Conservation (phyloP, 37 sponge, comb jelly and placozoan species). For the Petrosia ficiformis region DNA sequence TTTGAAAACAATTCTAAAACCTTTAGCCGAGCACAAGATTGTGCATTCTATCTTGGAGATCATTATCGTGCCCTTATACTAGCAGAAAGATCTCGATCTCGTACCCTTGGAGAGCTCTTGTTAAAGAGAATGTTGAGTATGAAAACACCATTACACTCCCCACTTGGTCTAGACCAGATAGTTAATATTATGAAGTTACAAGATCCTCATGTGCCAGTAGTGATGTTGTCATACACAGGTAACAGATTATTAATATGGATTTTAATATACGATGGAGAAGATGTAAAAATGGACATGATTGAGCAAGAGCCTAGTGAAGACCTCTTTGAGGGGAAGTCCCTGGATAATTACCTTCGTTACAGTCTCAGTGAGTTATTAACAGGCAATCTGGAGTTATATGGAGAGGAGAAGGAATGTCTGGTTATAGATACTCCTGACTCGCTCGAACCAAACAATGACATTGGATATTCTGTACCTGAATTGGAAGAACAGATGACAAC, state of each 20-base stretch:
- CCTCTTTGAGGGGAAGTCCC: constrained; percentile 52
- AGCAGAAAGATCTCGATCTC: constrained; percentile 61
- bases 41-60: constrained; percentile 31
- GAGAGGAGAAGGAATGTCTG: background rate
- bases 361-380: constrained; percentile 39
- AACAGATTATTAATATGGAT: constrained; percentile 61
- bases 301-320: constrained; percentile 39
- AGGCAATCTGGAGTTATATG: constrained; percentile 1
- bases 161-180: constrained; percentile 25
- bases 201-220: constrained; percentile 20
- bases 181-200: background rate
- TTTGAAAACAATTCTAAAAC: constrained; percentile 63
- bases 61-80: constrained; percentile 29
- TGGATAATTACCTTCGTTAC: constrained; percentile 60
- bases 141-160: constrained; percentile 12
- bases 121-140: constrained; percentile 14
- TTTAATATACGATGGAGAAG: constrained; percentile 17
- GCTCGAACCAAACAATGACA: too few species aligned
- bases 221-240: constrained; percentile 62
- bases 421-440: too few species aligned
- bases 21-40: constrained; percentile 59
- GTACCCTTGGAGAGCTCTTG: constrained; percentile 74
- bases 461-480: too few species aligned
- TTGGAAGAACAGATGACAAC: background rate
- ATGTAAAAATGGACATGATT: constrained; percentile 19